Evolutionary conservation across 2,797 vertebrate genomes (phyloP).

Genomic region (Bradypodion ventrale): DNA sequence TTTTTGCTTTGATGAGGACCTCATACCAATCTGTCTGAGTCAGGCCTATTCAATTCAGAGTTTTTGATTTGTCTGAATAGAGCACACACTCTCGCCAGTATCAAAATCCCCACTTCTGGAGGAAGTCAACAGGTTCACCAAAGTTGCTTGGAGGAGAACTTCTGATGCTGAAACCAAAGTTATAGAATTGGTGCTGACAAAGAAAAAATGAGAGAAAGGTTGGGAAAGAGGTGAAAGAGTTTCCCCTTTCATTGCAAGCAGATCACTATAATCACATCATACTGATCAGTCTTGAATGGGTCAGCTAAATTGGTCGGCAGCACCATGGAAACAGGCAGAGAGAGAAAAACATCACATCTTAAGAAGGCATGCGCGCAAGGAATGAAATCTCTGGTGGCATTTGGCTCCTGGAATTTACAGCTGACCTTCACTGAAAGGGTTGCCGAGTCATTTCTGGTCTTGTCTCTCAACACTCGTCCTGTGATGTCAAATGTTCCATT

Average conservation of each 20-base stretch:
- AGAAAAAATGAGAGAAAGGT: neutral
- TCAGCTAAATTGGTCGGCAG: neutral
- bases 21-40: too few relatives aligned
- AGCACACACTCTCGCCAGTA: too few relatives aligned
- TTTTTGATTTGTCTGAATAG: too few relatives aligned
- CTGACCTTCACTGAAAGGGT: neutral
- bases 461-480: neutral
- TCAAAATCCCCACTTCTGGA: neutral
- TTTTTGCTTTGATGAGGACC: too few relatives aligned
- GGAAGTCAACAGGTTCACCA: too few relatives aligned
- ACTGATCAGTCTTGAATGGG: neutral
- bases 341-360: neutral
- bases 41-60: too few relatives aligned
- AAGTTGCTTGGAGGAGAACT: neutral
- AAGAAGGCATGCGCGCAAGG: neutral
- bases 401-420: neutral
- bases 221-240: too few relatives aligned
- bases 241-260: neutral
- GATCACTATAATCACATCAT: neutral
- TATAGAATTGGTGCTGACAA: neutral
- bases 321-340: neutral
- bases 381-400: neutral
- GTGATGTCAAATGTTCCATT: neutral
- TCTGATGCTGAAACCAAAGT: neutral
- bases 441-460: neutral